Evolutionary conservation across 2,797 vertebrate genomes (phyloP).

Genomic region (Pampus argenteus): DNA sequence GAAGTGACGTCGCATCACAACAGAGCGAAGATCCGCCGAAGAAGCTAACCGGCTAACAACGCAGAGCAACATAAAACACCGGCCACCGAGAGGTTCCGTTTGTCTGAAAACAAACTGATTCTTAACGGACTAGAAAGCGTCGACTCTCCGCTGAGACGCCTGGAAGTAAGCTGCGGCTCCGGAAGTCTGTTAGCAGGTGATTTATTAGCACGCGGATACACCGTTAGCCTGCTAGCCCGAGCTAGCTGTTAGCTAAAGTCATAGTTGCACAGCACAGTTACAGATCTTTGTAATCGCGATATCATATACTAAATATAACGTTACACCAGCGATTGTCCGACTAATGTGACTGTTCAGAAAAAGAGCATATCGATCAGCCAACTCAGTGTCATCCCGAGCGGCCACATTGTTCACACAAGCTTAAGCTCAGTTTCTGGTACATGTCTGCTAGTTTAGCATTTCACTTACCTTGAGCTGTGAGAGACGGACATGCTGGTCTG

Average conservation of each 20-base stretch:
- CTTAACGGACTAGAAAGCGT: not conserved
- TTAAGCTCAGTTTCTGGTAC: no score
- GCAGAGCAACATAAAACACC: not conserved
- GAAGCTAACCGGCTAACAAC: not conserved
- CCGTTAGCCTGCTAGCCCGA: not conserved
- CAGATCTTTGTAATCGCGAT: accelerated
- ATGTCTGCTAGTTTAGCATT: no score
- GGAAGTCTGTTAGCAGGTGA: not conserved
- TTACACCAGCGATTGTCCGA: no score
- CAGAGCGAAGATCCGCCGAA: not conserved
- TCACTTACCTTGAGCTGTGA: no score
- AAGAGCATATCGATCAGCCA: no score
- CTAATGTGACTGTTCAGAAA: no score
- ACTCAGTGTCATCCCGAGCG: no score
- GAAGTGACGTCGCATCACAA: slow-evolving; percentile 23
- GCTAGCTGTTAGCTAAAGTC: not conserved
- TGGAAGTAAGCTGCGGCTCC: slow-evolving; percentile 56
- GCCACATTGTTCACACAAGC: no score
- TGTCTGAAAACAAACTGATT: no score
- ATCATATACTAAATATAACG: not conserved
- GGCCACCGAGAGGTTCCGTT: not conserved
- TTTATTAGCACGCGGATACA: not conserved
- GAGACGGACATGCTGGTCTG: no score
- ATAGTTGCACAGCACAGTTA: no score
- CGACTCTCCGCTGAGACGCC: slow-evolving; percentile 52